Percentiles rank a stretch among this genome's conserved stretches.
Evolutionary conservation across 2,797 vertebrate species (phyloP).

Genomic region (Brachyrhaphis roseni): DNA sequence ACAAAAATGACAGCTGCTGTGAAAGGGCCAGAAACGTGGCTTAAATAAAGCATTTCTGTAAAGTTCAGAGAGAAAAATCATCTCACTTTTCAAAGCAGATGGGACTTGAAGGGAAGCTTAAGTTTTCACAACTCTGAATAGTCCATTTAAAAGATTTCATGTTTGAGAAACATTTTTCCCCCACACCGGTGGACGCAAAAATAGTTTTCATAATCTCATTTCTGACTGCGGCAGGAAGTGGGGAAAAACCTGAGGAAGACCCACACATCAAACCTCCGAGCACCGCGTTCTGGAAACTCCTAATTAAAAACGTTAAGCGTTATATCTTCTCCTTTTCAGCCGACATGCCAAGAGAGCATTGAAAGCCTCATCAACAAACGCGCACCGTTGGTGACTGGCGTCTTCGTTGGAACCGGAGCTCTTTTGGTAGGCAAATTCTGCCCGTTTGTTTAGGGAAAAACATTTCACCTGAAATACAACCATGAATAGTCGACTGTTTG

Average conservation of each 20-base stretch:
- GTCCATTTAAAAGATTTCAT: neutral
- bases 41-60: neutral
- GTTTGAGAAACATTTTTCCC: neutral
- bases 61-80: neutral
- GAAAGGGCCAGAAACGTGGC: neutral
- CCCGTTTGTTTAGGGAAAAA: neutral
- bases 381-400: constrained; percentile 50
- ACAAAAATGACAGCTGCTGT: too few species aligned
- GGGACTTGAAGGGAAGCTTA: neutral
- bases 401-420: constrained; percentile 63
- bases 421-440: constrained; percentile 71
- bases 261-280: neutral
- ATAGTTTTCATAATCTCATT: neutral
- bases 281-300: neutral
- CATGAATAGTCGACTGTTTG: neutral
- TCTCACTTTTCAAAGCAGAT: neutral
- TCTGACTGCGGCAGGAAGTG: neutral
- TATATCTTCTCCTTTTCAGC: constrained; percentile 4
- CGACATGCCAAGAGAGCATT: constrained; percentile 64
- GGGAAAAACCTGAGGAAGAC: neutral
- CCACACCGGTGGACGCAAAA: neutral
- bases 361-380: accelerated
- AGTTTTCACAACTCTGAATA: neutral
- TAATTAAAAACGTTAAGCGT: neutral
- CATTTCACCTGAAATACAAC: neutral